Evolutionary conservation across 2,797 vertebrate species (phyloP).

Genomic region (Percopsis omiscomaycus): DNA sequence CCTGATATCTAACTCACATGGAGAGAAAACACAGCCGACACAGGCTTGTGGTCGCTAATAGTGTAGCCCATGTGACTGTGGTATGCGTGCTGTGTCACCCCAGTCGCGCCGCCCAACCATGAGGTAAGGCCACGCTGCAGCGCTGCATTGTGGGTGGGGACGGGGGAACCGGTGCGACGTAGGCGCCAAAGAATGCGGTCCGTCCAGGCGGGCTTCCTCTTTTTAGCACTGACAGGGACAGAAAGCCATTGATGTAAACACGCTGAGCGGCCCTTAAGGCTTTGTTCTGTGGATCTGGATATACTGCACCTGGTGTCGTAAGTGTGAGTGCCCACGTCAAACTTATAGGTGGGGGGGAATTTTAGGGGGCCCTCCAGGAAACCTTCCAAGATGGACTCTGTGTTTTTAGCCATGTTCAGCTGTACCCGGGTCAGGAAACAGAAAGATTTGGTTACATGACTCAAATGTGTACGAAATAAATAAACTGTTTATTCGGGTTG

Average conservation of each 20-base stretch:
- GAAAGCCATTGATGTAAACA: neutral
- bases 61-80: slow-evolving; percentile 94
- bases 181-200: slow-evolving; percentile 97
- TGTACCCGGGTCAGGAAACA: slow-evolving; percentile 49
- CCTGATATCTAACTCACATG: slow-evolving; percentile 78
- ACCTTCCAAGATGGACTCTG: slow-evolving; percentile 89
- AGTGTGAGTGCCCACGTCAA: slow-evolving; percentile 94
- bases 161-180: slow-evolving; percentile 78
- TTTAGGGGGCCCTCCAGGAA: slow-evolving; percentile 90
- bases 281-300: neutral
- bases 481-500: too few species aligned
- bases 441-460: neutral
- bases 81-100: slow-evolving; percentile 88
- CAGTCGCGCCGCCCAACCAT: slow-evolving; percentile 76
- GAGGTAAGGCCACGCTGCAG: slow-evolving; percentile 79
- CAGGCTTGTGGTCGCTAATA: slow-evolving; percentile 95
- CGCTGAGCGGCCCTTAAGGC: too few species aligned
- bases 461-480: too few species aligned
- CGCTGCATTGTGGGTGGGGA: slow-evolving; percentile 76
- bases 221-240: slow-evolving; percentile 83
- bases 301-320: slow-evolving; percentile 91
- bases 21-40: slow-evolving; percentile 88
- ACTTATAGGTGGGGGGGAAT: slow-evolving; percentile 97
- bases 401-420: slow-evolving; percentile 94
- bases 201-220: slow-evolving; percentile 97